A percentile compares a stretch with the other conserved stretches of the same genome.
phyloP scores from a whole-genome alignment of 2,888 invertebrate genomes.

The Smittia sp. region DNA sequence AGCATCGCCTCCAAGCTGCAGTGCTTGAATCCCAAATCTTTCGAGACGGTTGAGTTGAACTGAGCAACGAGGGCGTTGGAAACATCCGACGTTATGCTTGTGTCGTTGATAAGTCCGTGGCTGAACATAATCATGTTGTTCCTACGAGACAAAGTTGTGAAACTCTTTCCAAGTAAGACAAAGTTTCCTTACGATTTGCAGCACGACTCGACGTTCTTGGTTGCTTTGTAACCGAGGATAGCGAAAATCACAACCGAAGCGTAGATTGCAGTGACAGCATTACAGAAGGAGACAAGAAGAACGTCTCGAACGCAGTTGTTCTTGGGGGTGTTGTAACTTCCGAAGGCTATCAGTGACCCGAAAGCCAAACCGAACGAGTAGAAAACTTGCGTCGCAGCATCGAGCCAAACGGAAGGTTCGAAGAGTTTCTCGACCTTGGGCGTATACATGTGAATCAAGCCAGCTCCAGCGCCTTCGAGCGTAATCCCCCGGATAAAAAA shows the following conservation, averaged over 20 bases:
- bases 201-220: slow-evolving; percentile 82
- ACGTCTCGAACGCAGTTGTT: slow-evolving; percentile 94
- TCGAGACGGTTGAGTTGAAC: slow-evolving; percentile 47
- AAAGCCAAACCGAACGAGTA: slow-evolving; percentile 83
- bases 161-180: not conserved
- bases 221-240: slow-evolving; percentile 95
- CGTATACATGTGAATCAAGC: slow-evolving; percentile 86
- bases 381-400: slow-evolving; percentile 95
- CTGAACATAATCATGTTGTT: slow-evolving; percentile 55
- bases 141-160: no score
- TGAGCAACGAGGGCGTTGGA: slow-evolving; percentile 54
- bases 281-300: slow-evolving; percentile 84
- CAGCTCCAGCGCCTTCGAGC: slow-evolving; percentile 79
- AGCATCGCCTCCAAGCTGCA: slow-evolving; percentile 62
- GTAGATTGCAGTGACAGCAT: slow-evolving; percentile 90
- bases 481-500: slow-evolving; percentile 91
- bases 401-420: slow-evolving; percentile 90
- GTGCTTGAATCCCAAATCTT: slow-evolving; percentile 57
- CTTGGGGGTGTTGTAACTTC: slow-evolving; percentile 90
- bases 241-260: slow-evolving; percentile 94
- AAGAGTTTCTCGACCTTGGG: slow-evolving; percentile 86
- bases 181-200: slow-evolving; percentile 62
- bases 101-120: slow-evolving; percentile 48
- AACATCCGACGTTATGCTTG: slow-evolving; percentile 57
- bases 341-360: slow-evolving; percentile 92